Percentiles rank a stretch among this genome's conserved stretches.
Conservation (phyloP, 2,113 vertebrate species). For the Gavialis gangeticus region DNA sequence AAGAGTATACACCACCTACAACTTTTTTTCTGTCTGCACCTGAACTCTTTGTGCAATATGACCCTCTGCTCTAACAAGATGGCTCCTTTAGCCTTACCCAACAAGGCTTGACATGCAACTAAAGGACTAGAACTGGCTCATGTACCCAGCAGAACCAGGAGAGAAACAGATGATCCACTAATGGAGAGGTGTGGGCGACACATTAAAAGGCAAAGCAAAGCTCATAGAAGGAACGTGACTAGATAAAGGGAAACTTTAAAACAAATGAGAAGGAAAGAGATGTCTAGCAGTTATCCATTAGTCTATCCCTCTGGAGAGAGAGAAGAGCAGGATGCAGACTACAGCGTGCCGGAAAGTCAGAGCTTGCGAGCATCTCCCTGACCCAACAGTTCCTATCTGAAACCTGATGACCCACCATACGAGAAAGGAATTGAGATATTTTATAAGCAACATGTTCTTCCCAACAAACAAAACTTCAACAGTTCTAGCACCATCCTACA, state of each 20-base stretch:
- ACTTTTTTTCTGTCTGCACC: no score
- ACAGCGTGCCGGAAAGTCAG: not conserved
- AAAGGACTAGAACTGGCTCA: accelerated
- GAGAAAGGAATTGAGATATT: not conserved
- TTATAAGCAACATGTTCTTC: not conserved
- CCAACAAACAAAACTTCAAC: not conserved
- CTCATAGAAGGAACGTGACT: not conserved
- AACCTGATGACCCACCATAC: not conserved
- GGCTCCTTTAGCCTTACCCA: accelerated
- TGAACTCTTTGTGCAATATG: not conserved
- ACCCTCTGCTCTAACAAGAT: not conserved
- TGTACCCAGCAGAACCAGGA: not conserved
- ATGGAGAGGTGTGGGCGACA: accelerated
- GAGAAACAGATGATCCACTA: accelerated
- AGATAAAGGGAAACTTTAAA: not conserved
- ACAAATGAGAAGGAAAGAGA: not conserved
- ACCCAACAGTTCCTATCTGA: not conserved
- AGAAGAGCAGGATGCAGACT: no score
- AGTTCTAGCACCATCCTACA: not conserved
- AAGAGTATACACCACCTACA: no score
- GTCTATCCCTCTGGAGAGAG: not conserved
- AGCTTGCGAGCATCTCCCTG: not conserved
- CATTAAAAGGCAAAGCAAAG: not conserved
- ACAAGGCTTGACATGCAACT: not conserved
- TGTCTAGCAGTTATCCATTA: not conserved